Base-by-base conservation (phyloP, 2,797 vertebrate species). In the Premnoplex brunnescens region DNA sequence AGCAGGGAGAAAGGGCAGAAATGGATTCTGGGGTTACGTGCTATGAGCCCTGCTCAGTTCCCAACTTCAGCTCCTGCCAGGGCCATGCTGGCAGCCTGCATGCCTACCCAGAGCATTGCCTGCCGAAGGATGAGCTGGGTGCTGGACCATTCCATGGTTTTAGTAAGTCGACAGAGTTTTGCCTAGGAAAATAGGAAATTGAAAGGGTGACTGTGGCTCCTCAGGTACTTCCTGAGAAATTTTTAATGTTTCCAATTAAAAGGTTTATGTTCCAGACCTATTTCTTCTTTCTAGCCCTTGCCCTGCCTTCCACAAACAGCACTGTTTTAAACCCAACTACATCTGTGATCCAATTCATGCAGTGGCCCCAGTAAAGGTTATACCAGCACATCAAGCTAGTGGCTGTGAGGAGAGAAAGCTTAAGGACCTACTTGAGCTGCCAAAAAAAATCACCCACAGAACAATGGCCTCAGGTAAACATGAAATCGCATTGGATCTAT, bases 61-160 rank as follows among this genome's bases (percentile, higher is more conserved):
- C 23, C 48, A 74, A 0, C 37, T 59, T 30, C 78, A 91, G 52
- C 67, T 94, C 56, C 75, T 52, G 56, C 39, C 56, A 67, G 12
- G 58, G 60, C 63, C 43, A n/a, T 0, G 0, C 2, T 10, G 3
- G 37, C 59, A 89, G 66, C 59, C 63, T 39, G 54, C 7, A 30
- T 14, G 32, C 51, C 56, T 23, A 60, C 28, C 18, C n/a, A 69
- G 27, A n/a, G 36, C 21, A 39, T 48, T 44, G 49, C 26, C 39
- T 37, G 54, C 46, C 64, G 44, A 71, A 54, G 26, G 19, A 58
- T 34, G 7, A 59, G 37, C 34, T 0, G 1, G 23, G 17, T 46
- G 71, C 60, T 0, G 0, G 36, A 8, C 34, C 26, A 12, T 26
- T 60, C 62, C 23, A 20, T 2, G 12, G 36, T 26, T 93, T 37